Percentiles rank a stretch among this genome's conserved stretches.
Evolutionary conservation across 2,113 vertebrate species (phyloP).

Genomic region (Phrynosoma blainvillii): DNA sequence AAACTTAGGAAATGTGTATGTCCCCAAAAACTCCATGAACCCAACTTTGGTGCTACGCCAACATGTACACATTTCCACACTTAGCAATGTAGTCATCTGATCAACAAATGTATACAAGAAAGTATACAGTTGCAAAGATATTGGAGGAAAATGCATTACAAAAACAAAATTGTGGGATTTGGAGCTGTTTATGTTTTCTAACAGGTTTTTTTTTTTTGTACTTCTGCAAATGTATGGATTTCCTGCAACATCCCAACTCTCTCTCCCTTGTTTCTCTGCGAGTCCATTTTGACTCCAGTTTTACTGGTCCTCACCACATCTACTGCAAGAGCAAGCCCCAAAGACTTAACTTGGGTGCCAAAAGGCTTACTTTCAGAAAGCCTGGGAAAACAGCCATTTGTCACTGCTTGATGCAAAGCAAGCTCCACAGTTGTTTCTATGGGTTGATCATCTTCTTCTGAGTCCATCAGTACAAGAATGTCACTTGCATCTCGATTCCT

Average conservation of each 20-base stretch:
- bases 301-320: background rate
- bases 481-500: slow-evolving; percentile 72
- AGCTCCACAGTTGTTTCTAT: slow-evolving; percentile 12
- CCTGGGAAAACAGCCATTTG: slow-evolving; percentile 54
- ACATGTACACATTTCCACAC: too few relatives aligned
- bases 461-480: slow-evolving; percentile 89
- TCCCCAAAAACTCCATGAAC: too few relatives aligned
- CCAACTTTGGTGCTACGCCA: too few relatives aligned
- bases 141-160: too few relatives aligned
- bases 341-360: too few relatives aligned
- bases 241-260: background rate
- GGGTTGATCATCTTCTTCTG: slow-evolving; percentile 69
- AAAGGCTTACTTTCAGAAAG: slow-evolving; percentile 58
- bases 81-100: too few relatives aligned
- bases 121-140: too few relatives aligned
- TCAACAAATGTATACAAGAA: too few relatives aligned
- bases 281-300: background rate
- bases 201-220: background rate
- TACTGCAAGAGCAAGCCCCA: background rate
- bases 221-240: background rate
- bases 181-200: background rate
- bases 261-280: too few relatives aligned
- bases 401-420: slow-evolving; percentile 24
- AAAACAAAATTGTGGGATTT: background rate
- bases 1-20: too few relatives aligned